A percentile compares a stretch with the other conserved stretches of the same genome.
phyloP scores from a whole-genome alignment of 2,113 vertebrate genomes.

The Macheiramphus alcinus region DNA sequence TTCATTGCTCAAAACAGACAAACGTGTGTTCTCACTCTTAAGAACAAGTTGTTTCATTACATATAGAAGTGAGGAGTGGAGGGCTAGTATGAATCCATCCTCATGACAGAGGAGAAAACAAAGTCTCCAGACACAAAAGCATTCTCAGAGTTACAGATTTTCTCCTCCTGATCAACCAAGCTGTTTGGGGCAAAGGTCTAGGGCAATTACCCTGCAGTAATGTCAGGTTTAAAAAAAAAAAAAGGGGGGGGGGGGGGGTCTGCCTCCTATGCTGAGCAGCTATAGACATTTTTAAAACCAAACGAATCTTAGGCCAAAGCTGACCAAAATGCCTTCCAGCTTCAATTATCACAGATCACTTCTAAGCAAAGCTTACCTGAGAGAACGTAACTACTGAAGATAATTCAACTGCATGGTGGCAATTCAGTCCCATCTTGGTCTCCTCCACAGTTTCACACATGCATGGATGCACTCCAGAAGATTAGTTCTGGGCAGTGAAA shows the following conservation, averaged over 20 bases:
- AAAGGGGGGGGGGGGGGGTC: too few species aligned
- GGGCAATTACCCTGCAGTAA: neutral
- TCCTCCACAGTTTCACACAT: constrained; percentile 30
- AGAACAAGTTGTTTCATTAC: neutral
- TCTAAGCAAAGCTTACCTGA: neutral
- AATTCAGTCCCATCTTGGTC: constrained; percentile 27
- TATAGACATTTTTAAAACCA: neutral
- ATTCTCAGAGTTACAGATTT: neutral
- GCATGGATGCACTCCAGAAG: constrained; percentile 30
- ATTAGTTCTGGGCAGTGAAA: constrained; percentile 45
- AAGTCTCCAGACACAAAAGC: neutral
- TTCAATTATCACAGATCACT: neutral
- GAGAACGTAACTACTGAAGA: neutral
- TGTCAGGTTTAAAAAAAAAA: neutral
- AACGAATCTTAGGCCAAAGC: neutral
- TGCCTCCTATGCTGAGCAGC: neutral
- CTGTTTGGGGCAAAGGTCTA: neutral
- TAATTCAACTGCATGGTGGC: neutral
- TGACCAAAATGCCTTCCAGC: neutral
- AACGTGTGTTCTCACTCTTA: neutral
- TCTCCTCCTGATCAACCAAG: neutral
- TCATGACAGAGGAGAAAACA: neutral
- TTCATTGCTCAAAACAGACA: neutral
- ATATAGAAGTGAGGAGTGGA: neutral
- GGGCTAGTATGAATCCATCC: neutral